Evolutionary conservation across 2,113 vertebrate species (phyloP).

Genomic region (Polypterus bichir): DNA sequence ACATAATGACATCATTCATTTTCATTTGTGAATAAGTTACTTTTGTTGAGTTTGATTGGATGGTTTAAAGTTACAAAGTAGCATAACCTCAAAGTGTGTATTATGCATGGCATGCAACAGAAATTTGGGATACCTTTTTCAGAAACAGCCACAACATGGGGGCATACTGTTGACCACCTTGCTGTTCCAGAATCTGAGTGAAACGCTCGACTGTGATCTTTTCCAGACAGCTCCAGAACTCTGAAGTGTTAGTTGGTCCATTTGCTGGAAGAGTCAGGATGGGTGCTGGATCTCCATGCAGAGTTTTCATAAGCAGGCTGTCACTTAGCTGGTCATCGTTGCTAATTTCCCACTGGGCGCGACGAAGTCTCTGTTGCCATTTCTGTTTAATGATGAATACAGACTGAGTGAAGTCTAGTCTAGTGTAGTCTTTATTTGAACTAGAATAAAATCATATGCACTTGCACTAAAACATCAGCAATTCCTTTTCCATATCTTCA

Average conservation of each 20-base stretch:
- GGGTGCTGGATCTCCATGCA: constrained; percentile 28
- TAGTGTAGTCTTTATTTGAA: no score
- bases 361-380: constrained; percentile 12
- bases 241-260: constrained; percentile 37
- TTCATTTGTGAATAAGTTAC: no score
- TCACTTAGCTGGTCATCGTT: constrained; percentile 26
- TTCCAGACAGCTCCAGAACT: constrained; percentile 41
- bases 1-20: no score
- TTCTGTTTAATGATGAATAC: no score
- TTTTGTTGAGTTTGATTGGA: no score
- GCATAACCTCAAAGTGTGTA: no score
- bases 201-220: constrained; percentile 40
- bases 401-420: no score
- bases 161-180: not conserved
- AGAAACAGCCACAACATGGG: constrained; percentile 37
- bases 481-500: no score
- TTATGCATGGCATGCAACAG: no score
- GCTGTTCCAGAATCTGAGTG: constrained; percentile 35
- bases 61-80: no score
- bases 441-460: no score
- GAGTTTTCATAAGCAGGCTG: constrained; percentile 34
- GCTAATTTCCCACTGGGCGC: constrained; percentile 31
- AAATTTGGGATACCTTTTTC: constrained; percentile 47
- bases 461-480: no score
- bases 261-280: constrained; percentile 28